Conservation (phyloP, 2,797 vertebrate species). For the Tenualosa thibaudeaui region DNA sequence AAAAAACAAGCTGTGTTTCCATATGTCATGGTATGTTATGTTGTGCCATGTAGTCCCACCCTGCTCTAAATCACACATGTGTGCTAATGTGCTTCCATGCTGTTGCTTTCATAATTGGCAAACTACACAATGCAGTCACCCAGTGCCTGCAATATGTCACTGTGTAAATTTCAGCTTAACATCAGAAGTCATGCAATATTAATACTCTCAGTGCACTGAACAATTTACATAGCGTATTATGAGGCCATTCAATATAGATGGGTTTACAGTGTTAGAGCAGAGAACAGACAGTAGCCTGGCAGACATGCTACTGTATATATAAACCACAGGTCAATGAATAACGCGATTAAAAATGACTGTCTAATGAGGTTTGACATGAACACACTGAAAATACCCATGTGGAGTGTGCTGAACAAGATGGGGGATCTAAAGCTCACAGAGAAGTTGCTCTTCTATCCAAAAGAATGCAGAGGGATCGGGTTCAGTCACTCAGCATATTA, state of each 20-base stretch:
- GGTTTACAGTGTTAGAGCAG: conserved; percentile 31
- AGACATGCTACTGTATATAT: background rate
- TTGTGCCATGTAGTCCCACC: background rate
- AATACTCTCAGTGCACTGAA: conserved; percentile 26
- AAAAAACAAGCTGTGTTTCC: background rate
- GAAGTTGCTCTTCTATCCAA: background rate
- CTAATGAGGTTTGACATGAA: background rate
- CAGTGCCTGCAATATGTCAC: conserved; percentile 12
- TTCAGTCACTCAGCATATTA: conserved; percentile 9
- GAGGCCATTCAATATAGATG: conserved; percentile 32
- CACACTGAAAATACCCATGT: background rate
- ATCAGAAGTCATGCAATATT: conserved; percentile 30
- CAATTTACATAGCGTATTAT: conserved; percentile 29
- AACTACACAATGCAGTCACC: background rate
- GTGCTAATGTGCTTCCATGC: conserved; percentile 23
- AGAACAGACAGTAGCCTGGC: background rate
- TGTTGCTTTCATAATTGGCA: background rate
- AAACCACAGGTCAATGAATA: background rate
- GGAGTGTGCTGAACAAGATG: background rate
- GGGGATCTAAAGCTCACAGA: background rate
- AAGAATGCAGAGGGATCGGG: conserved; percentile 18
- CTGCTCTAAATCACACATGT: background rate
- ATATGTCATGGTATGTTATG: background rate
- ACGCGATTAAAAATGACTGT: background rate
- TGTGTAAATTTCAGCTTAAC: conserved; percentile 19